Evolutionary conservation across 2,888 invertebrate genomes (phyloP), one percentile per base, ranked within the genome.

Genomic region (Shargacucullia verbasci): DNA sequence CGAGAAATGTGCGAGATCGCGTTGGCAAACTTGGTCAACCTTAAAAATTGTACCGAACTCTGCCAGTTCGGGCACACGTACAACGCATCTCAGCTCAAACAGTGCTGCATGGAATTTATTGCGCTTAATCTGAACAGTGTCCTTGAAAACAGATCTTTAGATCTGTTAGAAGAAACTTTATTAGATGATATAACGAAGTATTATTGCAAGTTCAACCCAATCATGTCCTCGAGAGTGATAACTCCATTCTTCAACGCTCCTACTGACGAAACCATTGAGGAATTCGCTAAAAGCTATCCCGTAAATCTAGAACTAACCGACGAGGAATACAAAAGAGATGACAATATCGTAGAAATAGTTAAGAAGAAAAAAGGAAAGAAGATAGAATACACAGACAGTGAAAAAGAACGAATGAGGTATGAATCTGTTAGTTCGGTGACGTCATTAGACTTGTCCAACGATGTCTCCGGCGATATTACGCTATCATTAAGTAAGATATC

Each of bases 11-110:
- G 97, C 87, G 97, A 97, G 85, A 89, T 95, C 1, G 90, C 96
- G 0, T 85, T 97, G 31, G 94, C 95, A 0, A 95, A 95, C 58
- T 88, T 96, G 54, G 90, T 98, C 2, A 96, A 96, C 0, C 88
- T 98, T 56, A 96, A 96, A 80, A 98, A 97, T 87, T 97, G 96
- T 56, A 94, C 96, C 0, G 97, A 97, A 75, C 91, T 98, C 59
- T 90, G 98, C 54, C 96, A 97, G 76, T 96, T 98, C 78, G 96
- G 98, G 0, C 94, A 95, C 65, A 95, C 95, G 9, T 98, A 97
- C 88, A 97, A 97, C 82, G 97, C 98, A 5, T 82, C 89, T 0
- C 95, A 97, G 69, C 90, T 98, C 11, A 96, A 96, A 86, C 89
- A 90, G 11, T 95, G 95, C 59, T 97, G 97, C 83, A 95, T 97